phyloP scores from a whole-genome alignment of 1,140 invertebrate genomes.

The Drosophila quadrilineata region DNA sequence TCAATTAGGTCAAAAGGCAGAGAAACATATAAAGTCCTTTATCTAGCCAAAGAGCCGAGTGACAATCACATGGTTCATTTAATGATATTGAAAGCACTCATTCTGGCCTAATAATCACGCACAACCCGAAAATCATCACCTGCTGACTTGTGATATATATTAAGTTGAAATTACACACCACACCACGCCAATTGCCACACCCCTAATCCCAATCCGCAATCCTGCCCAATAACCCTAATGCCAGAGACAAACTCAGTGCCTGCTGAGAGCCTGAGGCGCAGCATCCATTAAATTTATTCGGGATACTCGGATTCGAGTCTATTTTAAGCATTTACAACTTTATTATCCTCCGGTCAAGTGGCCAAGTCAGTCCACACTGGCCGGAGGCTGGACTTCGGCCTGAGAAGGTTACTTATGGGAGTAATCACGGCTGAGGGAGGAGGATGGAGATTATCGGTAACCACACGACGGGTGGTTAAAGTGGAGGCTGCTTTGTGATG shows the following conservation, averaged over 20 bases:
- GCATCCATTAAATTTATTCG: constrained; percentile 19
- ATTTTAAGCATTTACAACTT: constrained; percentile 71
- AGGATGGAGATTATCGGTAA: too few relatives aligned
- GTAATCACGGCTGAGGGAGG: constrained; percentile 48
- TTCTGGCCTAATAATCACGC: constrained; percentile 11
- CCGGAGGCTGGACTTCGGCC: constrained; percentile 9
- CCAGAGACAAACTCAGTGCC: background rate
- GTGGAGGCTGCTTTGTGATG: background rate
- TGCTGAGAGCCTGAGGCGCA: constrained; percentile 8
- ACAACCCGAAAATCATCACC: constrained; percentile 51
- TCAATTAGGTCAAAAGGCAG: constrained; percentile 9
- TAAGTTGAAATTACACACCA: constrained; percentile 55
- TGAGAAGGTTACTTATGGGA: constrained; percentile 32
- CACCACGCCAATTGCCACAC: constrained; percentile 38
- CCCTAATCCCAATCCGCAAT: background rate
- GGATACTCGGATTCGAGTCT: constrained; percentile 34
- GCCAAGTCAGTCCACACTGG: constrained; percentile 6
- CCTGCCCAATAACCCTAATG: background rate
- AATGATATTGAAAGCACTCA: background rate
- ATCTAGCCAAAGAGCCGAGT: background rate
- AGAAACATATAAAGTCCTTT: background rate
- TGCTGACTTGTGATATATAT: constrained; percentile 69
- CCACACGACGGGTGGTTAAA: constrained; percentile 29
- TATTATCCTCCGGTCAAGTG: constrained; percentile 52
- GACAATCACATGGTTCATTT: constrained; percentile 8